Conservation (phyloP, 2,797 vertebrate genomes). For the Microtus obscurus region DNA sequence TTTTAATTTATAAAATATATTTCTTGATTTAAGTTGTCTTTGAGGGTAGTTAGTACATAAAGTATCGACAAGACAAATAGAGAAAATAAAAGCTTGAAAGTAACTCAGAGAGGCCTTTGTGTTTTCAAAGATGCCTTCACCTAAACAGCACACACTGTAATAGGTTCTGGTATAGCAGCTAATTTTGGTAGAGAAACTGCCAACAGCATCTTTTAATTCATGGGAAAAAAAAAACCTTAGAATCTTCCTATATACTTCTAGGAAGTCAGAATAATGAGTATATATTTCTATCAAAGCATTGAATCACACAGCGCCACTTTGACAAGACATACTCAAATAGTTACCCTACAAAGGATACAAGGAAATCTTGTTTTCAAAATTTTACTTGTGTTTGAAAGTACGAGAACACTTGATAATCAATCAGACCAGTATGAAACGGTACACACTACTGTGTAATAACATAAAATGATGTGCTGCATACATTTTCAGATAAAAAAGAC, state of each 20-base stretch:
- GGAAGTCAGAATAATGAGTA: background rate
- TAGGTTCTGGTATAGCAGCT: background rate
- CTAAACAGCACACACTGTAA: background rate
- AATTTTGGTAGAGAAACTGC: background rate
- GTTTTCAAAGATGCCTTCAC: conserved; percentile 14
- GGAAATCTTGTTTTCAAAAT: conserved; percentile 40
- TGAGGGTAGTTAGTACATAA: background rate
- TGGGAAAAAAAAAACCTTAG: background rate
- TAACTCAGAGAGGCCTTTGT: background rate
- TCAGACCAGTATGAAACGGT: background rate
- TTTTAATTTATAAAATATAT: background rate
- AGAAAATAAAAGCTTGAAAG: background rate
- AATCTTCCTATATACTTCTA: background rate
- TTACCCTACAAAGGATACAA: conserved; percentile 27
- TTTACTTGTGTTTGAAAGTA: conserved; percentile 47
- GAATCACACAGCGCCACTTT: background rate
- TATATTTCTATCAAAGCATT: background rate
- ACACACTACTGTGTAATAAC: background rate
- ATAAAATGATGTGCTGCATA: conserved; percentile 1
- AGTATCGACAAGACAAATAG: background rate
- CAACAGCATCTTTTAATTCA: conserved; percentile 22
- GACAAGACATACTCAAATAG: background rate
- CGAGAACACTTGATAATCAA: background rate
- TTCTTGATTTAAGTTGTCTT: conserved; percentile 10
- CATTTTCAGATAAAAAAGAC: conserved; percentile 6